A percentile compares a stretch with the other conserved stretches of the same genome.
Evolutionary conservation across 2,113 vertebrate species (phyloP).

Genomic region (Gobiocypris rarus): DNA sequence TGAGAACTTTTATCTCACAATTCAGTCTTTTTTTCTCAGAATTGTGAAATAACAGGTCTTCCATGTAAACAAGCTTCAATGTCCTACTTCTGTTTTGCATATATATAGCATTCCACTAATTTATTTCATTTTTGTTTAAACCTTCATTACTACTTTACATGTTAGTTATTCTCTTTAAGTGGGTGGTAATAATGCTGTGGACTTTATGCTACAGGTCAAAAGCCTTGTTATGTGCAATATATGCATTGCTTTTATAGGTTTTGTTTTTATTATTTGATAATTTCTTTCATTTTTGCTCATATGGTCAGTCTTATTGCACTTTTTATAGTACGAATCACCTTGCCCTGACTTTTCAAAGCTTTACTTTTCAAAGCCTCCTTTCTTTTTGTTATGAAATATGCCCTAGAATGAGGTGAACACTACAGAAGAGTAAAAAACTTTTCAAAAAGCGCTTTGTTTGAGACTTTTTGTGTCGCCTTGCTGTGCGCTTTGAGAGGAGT

Average conservation of each 20-base stretch:
- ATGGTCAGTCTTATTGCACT: neutral
- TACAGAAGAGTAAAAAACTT: constrained; percentile 49
- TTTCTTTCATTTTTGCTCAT: neutral
- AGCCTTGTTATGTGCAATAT: neutral
- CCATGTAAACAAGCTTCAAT: no score
- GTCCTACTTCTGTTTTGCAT: no score
- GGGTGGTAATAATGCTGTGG: neutral
- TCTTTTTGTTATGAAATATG: constrained; percentile 42
- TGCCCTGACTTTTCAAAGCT: neutral
- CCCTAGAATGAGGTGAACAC: constrained; percentile 22
- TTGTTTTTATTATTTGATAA: neutral
- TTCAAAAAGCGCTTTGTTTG: constrained; percentile 43
- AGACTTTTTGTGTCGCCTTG: constrained; percentile 45
- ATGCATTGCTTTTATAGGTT: neutral
- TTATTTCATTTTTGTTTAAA: no score
- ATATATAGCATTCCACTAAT: no score
- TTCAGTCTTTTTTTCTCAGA: no score
- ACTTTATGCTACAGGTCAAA: neutral
- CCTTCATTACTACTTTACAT: neutral
- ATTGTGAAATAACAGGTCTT: no score
- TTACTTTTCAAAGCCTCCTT: constrained; percentile 37
- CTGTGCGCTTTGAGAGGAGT: constrained; percentile 44
- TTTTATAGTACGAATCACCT: constrained; percentile 6
- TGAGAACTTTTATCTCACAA: no score
- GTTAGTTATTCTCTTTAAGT: neutral